Evolutionary conservation across 92 coral and sea anemone species (phyloP), one percentile per base, ranked within the genome.

Genomic region (Phenganax subtilis): DNA sequence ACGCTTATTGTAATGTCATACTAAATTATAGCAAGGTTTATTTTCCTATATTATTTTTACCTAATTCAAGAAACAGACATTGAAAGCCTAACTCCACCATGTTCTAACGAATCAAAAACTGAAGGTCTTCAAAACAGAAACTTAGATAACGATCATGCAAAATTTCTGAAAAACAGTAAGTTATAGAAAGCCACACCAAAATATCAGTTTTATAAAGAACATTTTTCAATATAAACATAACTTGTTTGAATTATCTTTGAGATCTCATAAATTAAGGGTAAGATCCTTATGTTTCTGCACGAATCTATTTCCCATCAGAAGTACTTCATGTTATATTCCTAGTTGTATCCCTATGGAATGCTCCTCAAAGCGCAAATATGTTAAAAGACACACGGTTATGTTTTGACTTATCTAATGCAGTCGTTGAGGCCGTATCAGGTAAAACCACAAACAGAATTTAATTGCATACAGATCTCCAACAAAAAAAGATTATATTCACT

Each of bases 371-470:
- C 1, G 72, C 60, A n/a, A 51, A 1, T 25, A 79, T 79, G 83
- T 29, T 79, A 9, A 55, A 67, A 63, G 65, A 62, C 56, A 30
- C 51, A 51, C 51, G 65, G 8, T 14, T 79, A 55, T 54, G 31
- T 64, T 14, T 4, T 63, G 15, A 28, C 44, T 16, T 79, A 4
- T 10, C 69, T 15, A 30, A 72, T 0, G 52, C 83, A 62, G 83
- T 79, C 44, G 31, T 63, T 53, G 60, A 79, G 47, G 83, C 83
- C 51, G 62, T 79, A 47, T 37, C 83, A 60, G 83, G 83, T 65
- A 73, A 20, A 17, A 59, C 0, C 65, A 59, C 20, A 14, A 6
- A 25, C 1, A 44, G 37, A 17, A 44, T 64, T 25, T 10, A 64
- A 20, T 1, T 16, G 2, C 8, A 8, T 17, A 64, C 70, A 64